A percentile compares a stretch with the other conserved stretches of the same genome.
Evolutionary conservation across 2,797 vertebrate genomes (phyloP).

Genomic region (Salarias fasciatus): DNA sequence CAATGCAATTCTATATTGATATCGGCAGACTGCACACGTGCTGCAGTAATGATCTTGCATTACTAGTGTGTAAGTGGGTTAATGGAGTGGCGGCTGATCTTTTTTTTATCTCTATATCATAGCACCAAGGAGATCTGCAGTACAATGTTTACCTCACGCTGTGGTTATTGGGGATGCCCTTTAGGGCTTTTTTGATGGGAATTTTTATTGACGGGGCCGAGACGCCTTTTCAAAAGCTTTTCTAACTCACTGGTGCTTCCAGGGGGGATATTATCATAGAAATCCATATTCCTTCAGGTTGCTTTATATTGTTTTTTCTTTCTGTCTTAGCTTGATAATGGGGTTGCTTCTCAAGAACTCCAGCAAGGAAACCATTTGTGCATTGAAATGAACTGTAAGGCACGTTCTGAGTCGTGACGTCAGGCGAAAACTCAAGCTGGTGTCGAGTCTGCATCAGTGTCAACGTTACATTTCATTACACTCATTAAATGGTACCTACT

Average conservation of each 20-base stretch:
- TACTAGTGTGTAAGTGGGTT: constrained; percentile 6
- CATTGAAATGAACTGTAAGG: constrained; percentile 20
- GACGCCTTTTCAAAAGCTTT: constrained; percentile 45
- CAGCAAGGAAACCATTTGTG: constrained; percentile 12
- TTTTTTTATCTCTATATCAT: background rate
- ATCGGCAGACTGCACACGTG: constrained; percentile 14
- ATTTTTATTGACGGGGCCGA: constrained; percentile 38
- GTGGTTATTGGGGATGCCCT: constrained; percentile 29
- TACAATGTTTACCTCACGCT: constrained; percentile 16
- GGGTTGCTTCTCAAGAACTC: constrained; percentile 30
- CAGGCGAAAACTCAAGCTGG: background rate
- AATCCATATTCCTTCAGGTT: constrained; percentile 38
- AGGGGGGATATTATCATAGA: constrained; percentile 41
- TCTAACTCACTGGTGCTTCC: constrained; percentile 25
- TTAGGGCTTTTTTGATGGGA: constrained; percentile 17
- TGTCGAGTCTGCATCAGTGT: background rate
- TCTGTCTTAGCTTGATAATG: constrained; percentile 45
- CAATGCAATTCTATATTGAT: background rate
- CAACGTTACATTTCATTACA: constrained; percentile 24
- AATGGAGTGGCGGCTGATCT: background rate
- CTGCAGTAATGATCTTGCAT: constrained; percentile 3
- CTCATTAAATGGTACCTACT: constrained; percentile 83
- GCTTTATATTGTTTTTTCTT: constrained; percentile 26
- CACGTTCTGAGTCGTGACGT: background rate
- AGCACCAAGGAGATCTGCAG: constrained; percentile 8